phyloP scores from a whole-genome alignment of 2,797 vertebrate genomes.

The Sternarchorhynchus goeldii region DNA sequence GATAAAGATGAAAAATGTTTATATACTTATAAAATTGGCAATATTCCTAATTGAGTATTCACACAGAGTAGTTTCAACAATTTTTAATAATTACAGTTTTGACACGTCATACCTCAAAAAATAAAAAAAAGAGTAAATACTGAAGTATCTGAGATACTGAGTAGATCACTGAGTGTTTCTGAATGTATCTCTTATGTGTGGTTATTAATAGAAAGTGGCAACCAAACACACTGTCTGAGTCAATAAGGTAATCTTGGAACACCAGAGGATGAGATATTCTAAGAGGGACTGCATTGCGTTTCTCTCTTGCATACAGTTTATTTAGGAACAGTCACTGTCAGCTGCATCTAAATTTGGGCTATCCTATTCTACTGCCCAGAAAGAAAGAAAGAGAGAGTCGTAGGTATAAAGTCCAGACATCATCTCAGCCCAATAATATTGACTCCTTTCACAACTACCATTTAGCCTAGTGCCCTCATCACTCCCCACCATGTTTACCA shows the following conservation, averaged over 20 bases:
- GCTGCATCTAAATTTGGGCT: slow-evolving; percentile 48
- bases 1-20: background rate
- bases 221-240: too few species aligned
- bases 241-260: too few species aligned
- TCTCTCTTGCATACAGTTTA: slow-evolving; percentile 16
- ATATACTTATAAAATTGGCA: background rate
- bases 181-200: background rate
- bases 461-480: background rate
- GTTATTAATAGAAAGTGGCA: background rate
- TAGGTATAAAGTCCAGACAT: too few species aligned
- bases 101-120: background rate
- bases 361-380: slow-evolving; percentile 40
- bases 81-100: background rate
- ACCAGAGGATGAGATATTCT: too few species aligned
- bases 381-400: too few species aligned
- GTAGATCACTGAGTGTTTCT: background rate
- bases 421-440: too few species aligned
- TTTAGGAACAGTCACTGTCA: slow-evolving; percentile 33
- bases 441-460: too few species aligned
- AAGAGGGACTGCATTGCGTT: too few species aligned
- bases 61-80: background rate
- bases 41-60: background rate
- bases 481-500: background rate
- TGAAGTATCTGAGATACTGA: too few species aligned
- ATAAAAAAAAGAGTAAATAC: too few species aligned